These are phyloP conservation scores for Coracias cyanogaster DNA, from an alignment of 2,797 vertebrate species.

Conservation along the genomic window DNA sequence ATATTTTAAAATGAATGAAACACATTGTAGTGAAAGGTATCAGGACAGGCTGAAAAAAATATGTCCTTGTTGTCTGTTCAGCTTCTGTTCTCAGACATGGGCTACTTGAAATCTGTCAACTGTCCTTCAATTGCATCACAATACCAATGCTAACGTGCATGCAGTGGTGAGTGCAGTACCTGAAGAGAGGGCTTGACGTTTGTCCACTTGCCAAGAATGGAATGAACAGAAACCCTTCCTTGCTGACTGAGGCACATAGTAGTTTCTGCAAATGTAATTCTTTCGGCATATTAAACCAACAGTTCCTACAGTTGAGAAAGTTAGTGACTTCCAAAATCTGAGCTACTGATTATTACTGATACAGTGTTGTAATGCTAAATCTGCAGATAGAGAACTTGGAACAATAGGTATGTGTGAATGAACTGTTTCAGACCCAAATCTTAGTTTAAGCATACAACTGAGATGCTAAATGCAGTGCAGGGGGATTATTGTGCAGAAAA, in stretches of 20 bases:
- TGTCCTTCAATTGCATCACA: background rate
- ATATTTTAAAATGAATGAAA: background rate
- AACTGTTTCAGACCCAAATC: background rate
- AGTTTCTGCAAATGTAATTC: background rate
- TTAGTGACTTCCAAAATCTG: background rate
- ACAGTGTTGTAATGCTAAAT: background rate
- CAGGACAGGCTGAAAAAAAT: background rate
- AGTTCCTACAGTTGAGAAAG: background rate
- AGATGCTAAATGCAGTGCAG: background rate
- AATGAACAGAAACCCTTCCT: background rate
- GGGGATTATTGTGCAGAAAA: background rate
- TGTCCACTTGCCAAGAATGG: background rate
- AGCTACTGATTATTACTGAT: background rate
- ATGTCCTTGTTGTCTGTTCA: background rate
- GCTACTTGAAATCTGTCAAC: background rate
- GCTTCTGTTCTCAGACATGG: background rate
- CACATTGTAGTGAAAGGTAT: accelerated
- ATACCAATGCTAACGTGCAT: background rate
- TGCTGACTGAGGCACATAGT: background rate
- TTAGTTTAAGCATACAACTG: background rate
- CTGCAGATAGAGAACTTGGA: background rate
- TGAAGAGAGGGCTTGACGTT: background rate
- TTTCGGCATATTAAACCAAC: background rate
- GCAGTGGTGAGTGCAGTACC: accelerated
- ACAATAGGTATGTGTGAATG: background rate